These are phyloP conservation scores for Bradypus variegatus DNA, from an alignment of 2,797 vertebrate genomes.

Conservation along the genomic window DNA sequence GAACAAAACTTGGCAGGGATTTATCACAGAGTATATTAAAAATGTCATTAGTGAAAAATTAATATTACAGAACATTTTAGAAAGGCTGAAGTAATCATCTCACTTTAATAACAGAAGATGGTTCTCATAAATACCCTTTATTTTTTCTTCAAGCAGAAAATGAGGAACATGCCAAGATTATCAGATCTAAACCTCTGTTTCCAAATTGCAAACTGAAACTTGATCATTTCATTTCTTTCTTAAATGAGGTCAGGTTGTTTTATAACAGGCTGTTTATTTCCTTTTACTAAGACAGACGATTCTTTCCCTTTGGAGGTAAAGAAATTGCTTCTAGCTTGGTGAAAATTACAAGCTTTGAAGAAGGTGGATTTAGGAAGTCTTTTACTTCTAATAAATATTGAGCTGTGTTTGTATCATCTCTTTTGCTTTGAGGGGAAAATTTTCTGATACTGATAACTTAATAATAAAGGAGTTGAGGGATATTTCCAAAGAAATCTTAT, in stretches of 20 bases:
- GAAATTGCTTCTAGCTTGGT: slow-evolving; percentile 14
- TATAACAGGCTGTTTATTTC: background rate
- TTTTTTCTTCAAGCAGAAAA: slow-evolving; percentile 58
- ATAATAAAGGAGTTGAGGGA: background rate
- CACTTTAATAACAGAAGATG: slow-evolving; percentile 64
- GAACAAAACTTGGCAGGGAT: slow-evolving; percentile 45
- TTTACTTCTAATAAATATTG: background rate
- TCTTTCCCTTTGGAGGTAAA: background rate
- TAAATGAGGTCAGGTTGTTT: background rate
- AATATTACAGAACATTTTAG: slow-evolving; percentile 59
- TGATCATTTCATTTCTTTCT: slow-evolving; percentile 34
- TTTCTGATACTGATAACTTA: background rate
- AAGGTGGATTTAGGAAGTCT: slow-evolving; percentile 1
- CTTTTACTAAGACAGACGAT: background rate
- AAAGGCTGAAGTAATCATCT: slow-evolving; percentile 46
- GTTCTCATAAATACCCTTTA: slow-evolving; percentile 51
- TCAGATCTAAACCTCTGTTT: background rate
- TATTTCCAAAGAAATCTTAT: background rate
- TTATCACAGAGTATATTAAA: slow-evolving; percentile 55
- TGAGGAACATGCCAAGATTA: slow-evolving; percentile 37
- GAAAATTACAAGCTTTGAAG: slow-evolving; percentile 1
- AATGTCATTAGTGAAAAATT: slow-evolving; percentile 69
- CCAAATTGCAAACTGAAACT: background rate
- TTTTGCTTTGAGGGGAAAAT: background rate
- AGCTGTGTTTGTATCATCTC: background rate